Evolutionary conservation across 2,797 vertebrate species (phyloP).

Genomic region (Dicrostonyx torquatus): DNA sequence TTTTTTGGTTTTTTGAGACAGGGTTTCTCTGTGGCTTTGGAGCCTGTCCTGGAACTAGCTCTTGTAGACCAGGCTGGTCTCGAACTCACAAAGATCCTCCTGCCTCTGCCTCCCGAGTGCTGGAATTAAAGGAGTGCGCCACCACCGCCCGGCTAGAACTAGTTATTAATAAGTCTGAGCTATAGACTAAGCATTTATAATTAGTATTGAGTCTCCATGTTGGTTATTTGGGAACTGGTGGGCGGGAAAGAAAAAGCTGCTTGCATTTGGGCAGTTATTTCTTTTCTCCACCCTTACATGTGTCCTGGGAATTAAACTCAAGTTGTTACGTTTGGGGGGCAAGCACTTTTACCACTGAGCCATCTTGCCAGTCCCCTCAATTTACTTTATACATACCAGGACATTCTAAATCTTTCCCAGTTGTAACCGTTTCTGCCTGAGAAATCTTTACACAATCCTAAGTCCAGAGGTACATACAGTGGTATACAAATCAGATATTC

Average conservation of each 20-base stretch:
- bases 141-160: no score
- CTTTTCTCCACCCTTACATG: neutral
- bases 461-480: neutral
- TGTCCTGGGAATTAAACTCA: neutral
- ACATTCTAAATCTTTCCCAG: neutral
- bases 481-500: neutral
- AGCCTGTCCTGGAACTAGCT: no score
- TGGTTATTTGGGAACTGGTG: neutral
- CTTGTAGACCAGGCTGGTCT: no score
- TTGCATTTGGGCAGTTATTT: neutral
- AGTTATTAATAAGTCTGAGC: neutral
- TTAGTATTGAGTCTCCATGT: neutral
- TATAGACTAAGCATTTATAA: neutral
- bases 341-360: neutral
- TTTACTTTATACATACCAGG: neutral
- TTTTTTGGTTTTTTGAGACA: no score
- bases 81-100: no score
- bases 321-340: neutral
- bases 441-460: neutral
- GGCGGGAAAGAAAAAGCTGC: neutral
- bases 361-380: neutral
- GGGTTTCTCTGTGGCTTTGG: no score
- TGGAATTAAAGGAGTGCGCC: no score
- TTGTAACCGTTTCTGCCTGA: neutral
- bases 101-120: no score